Evolutionary conservation across 2,888 invertebrate species (phyloP).

Genomic region (Dicyrtomina minuta): DNA sequence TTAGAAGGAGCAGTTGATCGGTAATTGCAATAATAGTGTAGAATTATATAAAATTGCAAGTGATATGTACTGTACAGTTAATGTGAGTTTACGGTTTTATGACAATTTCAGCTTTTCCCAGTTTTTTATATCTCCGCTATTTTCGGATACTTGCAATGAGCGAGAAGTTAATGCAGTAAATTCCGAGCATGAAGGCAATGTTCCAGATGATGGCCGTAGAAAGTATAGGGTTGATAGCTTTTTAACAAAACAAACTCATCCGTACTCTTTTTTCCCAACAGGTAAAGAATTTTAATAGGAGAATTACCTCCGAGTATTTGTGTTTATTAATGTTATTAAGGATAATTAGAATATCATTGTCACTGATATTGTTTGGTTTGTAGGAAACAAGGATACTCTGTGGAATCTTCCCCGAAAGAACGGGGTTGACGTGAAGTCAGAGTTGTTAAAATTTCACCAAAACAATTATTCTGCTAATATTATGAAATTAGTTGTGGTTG

Average conservation of each 20-base stretch:
- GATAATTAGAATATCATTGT: no score
- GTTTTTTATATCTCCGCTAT: slow-evolving; percentile 89
- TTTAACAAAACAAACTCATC: slow-evolving; percentile 73
- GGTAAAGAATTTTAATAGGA: slow-evolving; percentile 61
- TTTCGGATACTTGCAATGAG: slow-evolving; percentile 86
- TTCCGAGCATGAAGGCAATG: slow-evolving; percentile 93
- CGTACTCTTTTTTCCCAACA: slow-evolving; percentile 90
- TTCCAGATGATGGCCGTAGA: slow-evolving; percentile 85
- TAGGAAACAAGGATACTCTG: slow-evolving; percentile 40
- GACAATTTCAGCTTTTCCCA: slow-evolving; percentile 75
- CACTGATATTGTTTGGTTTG: no score
- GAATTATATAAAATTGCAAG: no score
- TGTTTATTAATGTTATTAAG: no score
- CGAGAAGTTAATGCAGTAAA: slow-evolving; percentile 88
- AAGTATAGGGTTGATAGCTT: slow-evolving; percentile 84
- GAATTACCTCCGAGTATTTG: no score
- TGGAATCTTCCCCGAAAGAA: slow-evolving; percentile 29
- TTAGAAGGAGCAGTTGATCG: slow-evolving; percentile 78
- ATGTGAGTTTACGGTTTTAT: neutral
- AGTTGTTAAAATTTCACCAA: slow-evolving; percentile 30
- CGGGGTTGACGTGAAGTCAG: slow-evolving; percentile 36
- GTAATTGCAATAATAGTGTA: slow-evolving; percentile 58
- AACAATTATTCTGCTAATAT: slow-evolving; percentile 38
- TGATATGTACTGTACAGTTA: neutral
- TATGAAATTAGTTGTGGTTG: slow-evolving; percentile 38